These are phyloP conservation scores for Acanthiza pusilla DNA, from an alignment of 2,797 vertebrate genomes.

Conservation along the genomic window DNA sequence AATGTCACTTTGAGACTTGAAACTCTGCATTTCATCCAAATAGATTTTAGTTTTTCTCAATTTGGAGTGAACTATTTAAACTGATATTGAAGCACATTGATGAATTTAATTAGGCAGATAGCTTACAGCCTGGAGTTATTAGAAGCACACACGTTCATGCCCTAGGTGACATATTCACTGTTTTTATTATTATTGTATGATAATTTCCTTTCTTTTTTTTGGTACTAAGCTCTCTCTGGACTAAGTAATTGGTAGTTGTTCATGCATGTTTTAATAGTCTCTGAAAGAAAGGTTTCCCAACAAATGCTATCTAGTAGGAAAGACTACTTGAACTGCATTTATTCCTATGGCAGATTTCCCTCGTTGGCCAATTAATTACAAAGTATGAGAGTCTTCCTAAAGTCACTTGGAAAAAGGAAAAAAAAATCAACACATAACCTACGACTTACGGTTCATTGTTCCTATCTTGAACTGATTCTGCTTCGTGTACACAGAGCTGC, in stretches of 20 bases:
- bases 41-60: conserved; percentile 40
- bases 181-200: conserved; percentile 75
- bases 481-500: background rate
- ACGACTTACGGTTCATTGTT: conserved; percentile 61
- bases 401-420: conserved; percentile 24
- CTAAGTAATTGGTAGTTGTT: conserved; percentile 75
- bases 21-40: conserved; percentile 41
- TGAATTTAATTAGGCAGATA: conserved; percentile 57
- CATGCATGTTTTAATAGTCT: conserved; percentile 82
- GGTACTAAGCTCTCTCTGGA: conserved; percentile 51
- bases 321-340: conserved; percentile 78
- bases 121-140: conserved; percentile 41
- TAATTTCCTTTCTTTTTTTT: conserved; percentile 53
- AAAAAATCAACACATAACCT: background rate
- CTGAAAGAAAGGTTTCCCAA: conserved; percentile 71
- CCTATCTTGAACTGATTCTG: conserved; percentile 11
- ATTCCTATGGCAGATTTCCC: conserved; percentile 88
- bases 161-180: conserved; percentile 53
- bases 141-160: conserved; percentile 27
- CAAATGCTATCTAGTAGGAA: conserved; percentile 76
- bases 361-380: conserved; percentile 89
- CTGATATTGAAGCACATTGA: conserved; percentile 37
- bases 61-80: conserved; percentile 44
- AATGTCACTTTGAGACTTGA: conserved; percentile 24
- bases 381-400: conserved; percentile 66